These are phyloP conservation scores for Dryobotodes eremita DNA, from an alignment of 2,888 invertebrate species.

Conservation along the genomic window DNA sequence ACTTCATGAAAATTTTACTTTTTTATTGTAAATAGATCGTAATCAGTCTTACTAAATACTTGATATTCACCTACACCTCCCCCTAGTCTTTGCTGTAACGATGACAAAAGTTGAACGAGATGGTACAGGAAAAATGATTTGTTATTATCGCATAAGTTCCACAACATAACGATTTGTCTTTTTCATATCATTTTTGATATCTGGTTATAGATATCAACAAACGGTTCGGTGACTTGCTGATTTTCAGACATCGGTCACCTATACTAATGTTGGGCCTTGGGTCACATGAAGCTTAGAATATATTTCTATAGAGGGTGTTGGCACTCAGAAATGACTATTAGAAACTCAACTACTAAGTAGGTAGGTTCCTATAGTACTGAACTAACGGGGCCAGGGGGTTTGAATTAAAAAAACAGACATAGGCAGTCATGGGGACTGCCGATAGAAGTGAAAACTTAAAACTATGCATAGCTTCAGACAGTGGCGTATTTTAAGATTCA, in stretches of 20 bases:
- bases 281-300: neutral
- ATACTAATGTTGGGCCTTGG: neutral
- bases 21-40: too few relatives aligned
- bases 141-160: neutral
- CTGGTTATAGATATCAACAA: neutral
- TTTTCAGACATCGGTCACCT: neutral
- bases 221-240: neutral
- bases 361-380: neutral
- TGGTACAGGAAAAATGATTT: neutral
- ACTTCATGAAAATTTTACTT: too few relatives aligned
- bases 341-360: neutral
- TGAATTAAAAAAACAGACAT: neutral
- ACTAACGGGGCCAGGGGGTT: neutral
- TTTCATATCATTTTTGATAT: constrained; percentile 3
- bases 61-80: too few relatives aligned
- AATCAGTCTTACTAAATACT: too few relatives aligned
- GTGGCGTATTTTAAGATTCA: too few relatives aligned
- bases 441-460: neutral
- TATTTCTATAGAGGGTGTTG: neutral
- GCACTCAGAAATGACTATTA: neutral
- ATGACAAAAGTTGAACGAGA: neutral
- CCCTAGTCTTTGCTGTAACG: neutral
- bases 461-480: neutral
- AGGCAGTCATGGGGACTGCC: neutral
- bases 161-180: neutral